Conservation (phyloP, 2,888 invertebrate species). For the Rhaphigaster nebulosa region DNA sequence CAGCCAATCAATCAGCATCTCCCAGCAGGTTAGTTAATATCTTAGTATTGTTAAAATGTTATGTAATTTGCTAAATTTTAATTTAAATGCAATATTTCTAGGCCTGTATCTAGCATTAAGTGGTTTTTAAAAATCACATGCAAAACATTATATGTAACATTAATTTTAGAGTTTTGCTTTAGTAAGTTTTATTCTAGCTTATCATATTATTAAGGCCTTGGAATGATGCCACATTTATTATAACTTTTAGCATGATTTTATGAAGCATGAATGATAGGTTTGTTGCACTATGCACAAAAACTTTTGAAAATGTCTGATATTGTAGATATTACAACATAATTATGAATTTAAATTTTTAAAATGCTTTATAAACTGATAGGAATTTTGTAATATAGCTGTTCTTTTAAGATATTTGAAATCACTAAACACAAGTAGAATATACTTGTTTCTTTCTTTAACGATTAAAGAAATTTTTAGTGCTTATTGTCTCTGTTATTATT, state of each 20-base stretch:
- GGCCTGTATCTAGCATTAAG: conserved; percentile 56
- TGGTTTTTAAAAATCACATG: conserved; percentile 49
- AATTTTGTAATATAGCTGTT: background rate
- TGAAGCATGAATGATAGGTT: conserved; percentile 53
- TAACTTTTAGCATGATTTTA: conserved; percentile 49
- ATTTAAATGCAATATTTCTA: conserved; percentile 53
- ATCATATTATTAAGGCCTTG: conserved; percentile 54
- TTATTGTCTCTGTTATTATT: background rate
- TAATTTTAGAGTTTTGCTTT: conserved; percentile 55
- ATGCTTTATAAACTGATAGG: background rate
- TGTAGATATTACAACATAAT: conserved; percentile 44
- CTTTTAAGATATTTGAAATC: background rate
- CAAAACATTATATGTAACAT: conserved; percentile 53
- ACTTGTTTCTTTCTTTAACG: background rate
- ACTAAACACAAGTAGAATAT: background rate
- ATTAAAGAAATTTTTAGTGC: background rate
- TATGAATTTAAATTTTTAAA: background rate
- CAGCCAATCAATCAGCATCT: conserved; percentile 64
- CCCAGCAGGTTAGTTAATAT: conserved; percentile 65
- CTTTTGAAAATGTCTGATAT: conserved; percentile 50
- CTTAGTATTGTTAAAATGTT: background rate
- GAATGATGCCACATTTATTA: conserved; percentile 57
- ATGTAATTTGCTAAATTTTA: conserved; percentile 50
- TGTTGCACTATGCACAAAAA: conserved; percentile 56
- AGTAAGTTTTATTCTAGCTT: conserved; percentile 56